phyloP scores from a whole-genome alignment of 2,888 invertebrate genomes.

The Dasysyrphus albostriatus region DNA sequence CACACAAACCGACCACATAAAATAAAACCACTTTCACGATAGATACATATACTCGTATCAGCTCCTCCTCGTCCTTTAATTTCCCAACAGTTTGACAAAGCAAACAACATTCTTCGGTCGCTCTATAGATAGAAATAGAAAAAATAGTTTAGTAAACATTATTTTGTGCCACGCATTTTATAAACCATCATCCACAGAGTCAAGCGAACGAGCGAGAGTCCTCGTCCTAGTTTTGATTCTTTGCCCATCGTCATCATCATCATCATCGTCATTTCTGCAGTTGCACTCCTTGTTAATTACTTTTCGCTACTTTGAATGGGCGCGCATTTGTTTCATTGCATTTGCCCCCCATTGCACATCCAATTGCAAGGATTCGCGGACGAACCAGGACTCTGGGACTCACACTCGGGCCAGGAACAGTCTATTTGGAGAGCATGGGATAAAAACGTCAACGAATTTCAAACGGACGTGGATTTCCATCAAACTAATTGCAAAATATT shows the following conservation, averaged over 20 bases:
- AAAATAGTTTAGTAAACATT: conserved; percentile 64
- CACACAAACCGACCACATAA: conserved; percentile 37
- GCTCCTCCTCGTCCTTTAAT: conserved; percentile 8
- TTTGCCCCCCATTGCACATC: conserved; percentile 43
- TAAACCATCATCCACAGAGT: conserved; percentile 31
- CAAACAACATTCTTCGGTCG: conserved; percentile 59
- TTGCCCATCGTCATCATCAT: conserved; percentile 27
- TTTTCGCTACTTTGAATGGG: conserved; percentile 64
- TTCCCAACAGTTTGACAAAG: conserved; percentile 52
- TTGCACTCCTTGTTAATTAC: conserved; percentile 69
- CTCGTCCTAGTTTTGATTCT: conserved; percentile 65
- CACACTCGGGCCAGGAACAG: not conserved
- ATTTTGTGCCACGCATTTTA: conserved; percentile 54
- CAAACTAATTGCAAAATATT: conserved; percentile 65
- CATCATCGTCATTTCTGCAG: conserved; percentile 40
- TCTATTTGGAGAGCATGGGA: not conserved
- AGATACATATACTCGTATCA: not conserved
- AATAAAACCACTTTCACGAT: conserved; percentile 41
- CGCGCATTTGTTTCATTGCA: conserved; percentile 55
- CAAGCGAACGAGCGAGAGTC: conserved; percentile 36
- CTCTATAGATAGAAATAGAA: conserved; percentile 12
- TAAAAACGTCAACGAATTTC: conserved; percentile 24
- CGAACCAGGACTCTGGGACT: not conserved
- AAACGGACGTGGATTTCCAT: conserved; percentile 60
- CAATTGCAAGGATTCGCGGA: conserved; percentile 21